Percentiles rank a stretch among this genome's conserved stretches.
Conservation (phyloP, 2,113 vertebrate species). For the Dendrocopos noguchii region DNA sequence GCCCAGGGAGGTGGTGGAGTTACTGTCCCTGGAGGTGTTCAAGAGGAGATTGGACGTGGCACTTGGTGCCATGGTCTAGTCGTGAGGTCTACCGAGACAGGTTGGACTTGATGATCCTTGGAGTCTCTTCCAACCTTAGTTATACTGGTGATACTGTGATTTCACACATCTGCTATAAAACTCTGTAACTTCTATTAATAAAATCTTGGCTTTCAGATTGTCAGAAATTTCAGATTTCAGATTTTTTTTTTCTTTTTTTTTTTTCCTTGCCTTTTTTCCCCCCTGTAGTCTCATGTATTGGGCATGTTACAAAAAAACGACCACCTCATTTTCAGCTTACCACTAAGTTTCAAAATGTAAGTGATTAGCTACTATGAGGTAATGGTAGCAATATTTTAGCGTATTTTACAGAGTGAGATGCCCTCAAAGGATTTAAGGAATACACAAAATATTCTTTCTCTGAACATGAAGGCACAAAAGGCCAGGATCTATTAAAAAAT, state of each 20-base stretch:
- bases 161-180: neutral
- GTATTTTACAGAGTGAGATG: neutral
- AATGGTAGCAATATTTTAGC: neutral
- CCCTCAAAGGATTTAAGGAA: neutral
- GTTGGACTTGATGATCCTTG: too few relatives aligned
- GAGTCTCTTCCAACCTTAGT: too few relatives aligned
- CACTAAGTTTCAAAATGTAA: neutral
- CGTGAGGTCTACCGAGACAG: too few relatives aligned
- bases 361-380: neutral
- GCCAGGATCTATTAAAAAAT: neutral
- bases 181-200: neutral
- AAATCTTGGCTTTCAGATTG: neutral
- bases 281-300: accelerated
- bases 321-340: neutral
- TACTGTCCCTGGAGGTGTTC: too few relatives aligned
- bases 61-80: too few relatives aligned
- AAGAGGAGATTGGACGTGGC: too few relatives aligned
- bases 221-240: too few relatives aligned
- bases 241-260: too few relatives aligned
- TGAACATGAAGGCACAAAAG: neutral
- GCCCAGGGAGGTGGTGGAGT: too few relatives aligned
- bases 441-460: neutral
- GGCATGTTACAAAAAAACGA: neutral
- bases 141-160: too few relatives aligned
- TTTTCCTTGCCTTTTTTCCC: neutral